phyloP scores from a whole-genome alignment of 2,797 vertebrate species.

The Sebastes itinus region DNA sequence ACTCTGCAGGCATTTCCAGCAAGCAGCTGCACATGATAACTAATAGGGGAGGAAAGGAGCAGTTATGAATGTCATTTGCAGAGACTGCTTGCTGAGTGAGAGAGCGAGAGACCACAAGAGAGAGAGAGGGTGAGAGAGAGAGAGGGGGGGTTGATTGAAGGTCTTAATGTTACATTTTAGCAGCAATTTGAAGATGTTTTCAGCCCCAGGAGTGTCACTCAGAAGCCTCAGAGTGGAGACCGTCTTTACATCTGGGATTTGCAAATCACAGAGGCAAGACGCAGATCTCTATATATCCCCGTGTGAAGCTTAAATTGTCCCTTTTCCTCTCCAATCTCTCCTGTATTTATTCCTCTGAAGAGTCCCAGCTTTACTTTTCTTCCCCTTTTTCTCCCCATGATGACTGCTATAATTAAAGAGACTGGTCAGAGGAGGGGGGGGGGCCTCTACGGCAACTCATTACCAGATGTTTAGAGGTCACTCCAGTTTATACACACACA shows the following conservation, averaged over 20 bases:
- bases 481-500: conserved; percentile 36
- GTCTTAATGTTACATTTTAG: conserved; percentile 80
- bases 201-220: conserved; percentile 57
- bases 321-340: not conserved
- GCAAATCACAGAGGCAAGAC: conserved; percentile 40
- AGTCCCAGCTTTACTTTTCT: conserved; percentile 8
- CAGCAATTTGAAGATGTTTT: conserved; percentile 74
- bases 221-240: conserved; percentile 32
- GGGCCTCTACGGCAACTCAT: conserved; percentile 57
- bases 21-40: conserved; percentile 64
- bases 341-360: not conserved
- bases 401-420: conserved; percentile 66
- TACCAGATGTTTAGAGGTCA: conserved; percentile 74
- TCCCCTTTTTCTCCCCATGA: conserved; percentile 37
- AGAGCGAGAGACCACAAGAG: conserved; percentile 9
- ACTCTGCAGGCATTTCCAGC: conserved; percentile 61
- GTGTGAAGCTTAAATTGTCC: conserved; percentile 11
- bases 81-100: conserved; percentile 61
- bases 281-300: conserved; percentile 8
- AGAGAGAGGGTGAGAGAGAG: not conserved
- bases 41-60: conserved; percentile 61
- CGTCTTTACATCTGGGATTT: conserved; percentile 43
- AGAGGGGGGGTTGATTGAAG: conserved; percentile 41
- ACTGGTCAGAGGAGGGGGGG: conserved; percentile 30
- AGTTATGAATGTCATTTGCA: conserved; percentile 65